A percentile compares a stretch with the other conserved stretches of the same genome.
phyloP scores from a whole-genome alignment of 2,113 vertebrate genomes.

The Tetraodon nigroviridis region DNA sequence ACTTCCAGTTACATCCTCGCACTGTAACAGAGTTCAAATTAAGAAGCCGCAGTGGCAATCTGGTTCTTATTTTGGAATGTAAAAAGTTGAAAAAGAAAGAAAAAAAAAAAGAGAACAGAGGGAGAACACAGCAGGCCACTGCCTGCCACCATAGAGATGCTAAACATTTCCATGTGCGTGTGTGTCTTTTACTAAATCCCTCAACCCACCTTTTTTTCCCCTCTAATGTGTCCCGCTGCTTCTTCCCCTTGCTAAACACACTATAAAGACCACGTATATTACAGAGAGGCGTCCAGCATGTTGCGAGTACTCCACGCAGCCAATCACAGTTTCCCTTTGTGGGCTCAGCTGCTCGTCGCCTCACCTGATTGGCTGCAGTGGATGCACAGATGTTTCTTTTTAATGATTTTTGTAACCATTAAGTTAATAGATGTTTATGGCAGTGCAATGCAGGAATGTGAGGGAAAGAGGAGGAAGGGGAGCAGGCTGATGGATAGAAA shows the following conservation, averaged over 20 bases:
- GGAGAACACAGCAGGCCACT: conserved; percentile 46
- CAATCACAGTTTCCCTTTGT: conserved; percentile 49
- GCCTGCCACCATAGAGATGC: conserved; percentile 67
- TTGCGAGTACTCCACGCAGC: conserved; percentile 54
- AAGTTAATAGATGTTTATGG: conserved; percentile 81
- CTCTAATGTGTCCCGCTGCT: conserved; percentile 66
- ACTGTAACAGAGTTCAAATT: conserved; percentile 66
- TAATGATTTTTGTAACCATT: conserved; percentile 78
- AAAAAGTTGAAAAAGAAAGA: conserved; percentile 72
- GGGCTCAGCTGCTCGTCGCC: conserved; percentile 15
- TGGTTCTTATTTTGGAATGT: conserved; percentile 75
- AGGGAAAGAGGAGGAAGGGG: conserved; percentile 31
- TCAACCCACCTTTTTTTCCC: conserved; percentile 33
- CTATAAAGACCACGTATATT: conserved; percentile 67
- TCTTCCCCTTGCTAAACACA: conserved; percentile 71
- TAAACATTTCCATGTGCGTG: conserved; percentile 75
- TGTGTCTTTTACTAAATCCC: conserved; percentile 59
- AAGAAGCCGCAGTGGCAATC: conserved; percentile 69
- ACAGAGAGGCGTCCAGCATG: conserved; percentile 64
- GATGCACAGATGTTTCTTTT: conserved; percentile 73
- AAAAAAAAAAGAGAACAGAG: conserved; percentile 71
- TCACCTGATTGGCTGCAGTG: conserved; percentile 56
- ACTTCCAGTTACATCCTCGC: conserved; percentile 73
- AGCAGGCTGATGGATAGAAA: conserved; percentile 31
- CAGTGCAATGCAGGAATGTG: conserved; percentile 77